phyloP scores from a whole-genome alignment of 2,113 vertebrate species.

The Mus spicilegus region DNA sequence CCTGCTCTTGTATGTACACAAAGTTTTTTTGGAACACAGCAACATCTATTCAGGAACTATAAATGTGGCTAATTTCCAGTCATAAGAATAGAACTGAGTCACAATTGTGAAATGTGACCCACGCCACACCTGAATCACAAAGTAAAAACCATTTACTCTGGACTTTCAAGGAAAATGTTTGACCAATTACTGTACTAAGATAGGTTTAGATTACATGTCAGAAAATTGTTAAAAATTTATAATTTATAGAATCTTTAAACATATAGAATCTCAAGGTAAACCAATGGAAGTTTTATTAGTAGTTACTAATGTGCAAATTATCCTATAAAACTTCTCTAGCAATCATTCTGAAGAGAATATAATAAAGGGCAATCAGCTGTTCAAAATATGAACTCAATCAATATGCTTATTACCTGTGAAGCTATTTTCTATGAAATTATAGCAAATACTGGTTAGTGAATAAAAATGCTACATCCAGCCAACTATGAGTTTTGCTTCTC shows the following conservation, averaged over 20 bases:
- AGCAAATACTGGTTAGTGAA: neutral
- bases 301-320: neutral
- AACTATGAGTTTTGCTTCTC: neutral
- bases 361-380: neutral
- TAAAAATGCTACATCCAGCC: neutral
- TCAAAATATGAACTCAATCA: neutral
- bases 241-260: conserved; percentile 4
- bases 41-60: neutral
- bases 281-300: neutral
- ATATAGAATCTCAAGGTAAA: neutral
- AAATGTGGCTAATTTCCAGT: neutral
- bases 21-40: neutral
- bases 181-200: neutral
- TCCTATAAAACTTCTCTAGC: neutral
- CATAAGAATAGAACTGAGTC: neutral
- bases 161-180: neutral
- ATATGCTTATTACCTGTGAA: neutral
- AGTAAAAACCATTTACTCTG: neutral
- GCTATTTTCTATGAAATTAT: neutral
- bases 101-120: neutral
- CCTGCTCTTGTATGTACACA: neutral
- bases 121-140: neutral
- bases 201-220: neutral
- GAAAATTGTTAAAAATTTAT: neutral
- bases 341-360: neutral